These are phyloP conservation scores for Colossoma macropomum DNA, from an alignment of 2,113 vertebrate species.

Conservation along the genomic window DNA sequence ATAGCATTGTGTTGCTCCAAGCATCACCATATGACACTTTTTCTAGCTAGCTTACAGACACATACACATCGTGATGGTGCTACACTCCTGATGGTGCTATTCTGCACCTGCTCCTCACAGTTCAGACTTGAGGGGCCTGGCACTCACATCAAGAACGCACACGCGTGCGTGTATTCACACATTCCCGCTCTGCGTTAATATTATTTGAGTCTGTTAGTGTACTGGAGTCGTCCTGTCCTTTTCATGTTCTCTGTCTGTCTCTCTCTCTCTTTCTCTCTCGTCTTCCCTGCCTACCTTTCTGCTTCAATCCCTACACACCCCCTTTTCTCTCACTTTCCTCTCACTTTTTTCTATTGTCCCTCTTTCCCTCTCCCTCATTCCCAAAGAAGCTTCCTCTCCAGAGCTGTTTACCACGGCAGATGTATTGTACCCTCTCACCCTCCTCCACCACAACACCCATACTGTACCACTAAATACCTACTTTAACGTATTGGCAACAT, in stretches of 20 bases:
- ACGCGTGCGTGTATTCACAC: conserved; percentile 44
- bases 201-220: conserved; percentile 19
- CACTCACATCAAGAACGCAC: conserved; percentile 35
- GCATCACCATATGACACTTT: conserved; percentile 55
- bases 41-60: conserved; percentile 41
- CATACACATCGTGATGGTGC: conserved; percentile 26
- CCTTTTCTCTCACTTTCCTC: conserved; percentile 12
- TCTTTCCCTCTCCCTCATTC: conserved; percentile 14
- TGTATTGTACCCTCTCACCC: conserved; percentile 25
- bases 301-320: not conserved
- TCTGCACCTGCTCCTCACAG: conserved; percentile 61
- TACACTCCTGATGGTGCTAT: conserved; percentile 47
- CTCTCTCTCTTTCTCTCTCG: not conserved
- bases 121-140: conserved; percentile 57
- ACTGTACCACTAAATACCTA: conserved; percentile 46
- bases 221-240: conserved; percentile 15
- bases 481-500: conserved; percentile 44
- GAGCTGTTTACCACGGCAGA: conserved; percentile 20
- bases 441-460: conserved; percentile 27
- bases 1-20: conserved; percentile 48
- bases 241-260: conserved; percentile 2
- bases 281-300: not conserved
- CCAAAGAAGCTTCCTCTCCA: conserved; percentile 12
- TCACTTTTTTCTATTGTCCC: not conserved
- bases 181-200: not conserved